Conservation (phyloP, 2,113 vertebrate species). For the Marmota flaviventris region DNA sequence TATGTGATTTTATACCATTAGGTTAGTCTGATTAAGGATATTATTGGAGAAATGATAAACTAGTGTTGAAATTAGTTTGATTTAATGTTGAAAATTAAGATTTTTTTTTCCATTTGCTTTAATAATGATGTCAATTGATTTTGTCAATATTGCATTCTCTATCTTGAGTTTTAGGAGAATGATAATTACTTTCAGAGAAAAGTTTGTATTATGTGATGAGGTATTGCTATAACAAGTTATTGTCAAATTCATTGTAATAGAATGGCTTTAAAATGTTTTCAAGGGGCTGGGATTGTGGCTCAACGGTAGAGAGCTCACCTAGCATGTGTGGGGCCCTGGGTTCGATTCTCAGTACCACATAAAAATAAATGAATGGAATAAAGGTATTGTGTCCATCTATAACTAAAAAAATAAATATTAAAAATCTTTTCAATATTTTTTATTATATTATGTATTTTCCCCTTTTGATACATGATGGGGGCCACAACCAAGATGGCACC, state of each 20-base stretch:
- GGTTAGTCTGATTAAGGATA: background rate
- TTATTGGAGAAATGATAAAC: background rate
- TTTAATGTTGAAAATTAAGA: constrained; percentile 17
- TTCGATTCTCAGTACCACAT: too few relatives aligned
- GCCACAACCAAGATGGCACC: too few relatives aligned
- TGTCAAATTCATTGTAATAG: background rate
- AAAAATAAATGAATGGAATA: too few relatives aligned
- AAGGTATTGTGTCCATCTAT: too few relatives aligned
- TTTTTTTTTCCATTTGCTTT: background rate
- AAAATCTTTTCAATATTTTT: background rate
- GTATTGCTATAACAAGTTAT: background rate
- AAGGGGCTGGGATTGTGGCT: too few relatives aligned
- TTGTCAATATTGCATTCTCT: background rate
- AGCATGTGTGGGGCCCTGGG: too few relatives aligned
- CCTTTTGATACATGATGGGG: background rate
- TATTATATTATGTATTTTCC: background rate
- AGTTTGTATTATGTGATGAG: background rate
- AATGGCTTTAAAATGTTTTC: background rate
- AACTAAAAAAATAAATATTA: too few relatives aligned
- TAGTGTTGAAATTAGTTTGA: background rate
- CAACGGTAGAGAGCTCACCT: too few relatives aligned
- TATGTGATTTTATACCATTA: background rate
- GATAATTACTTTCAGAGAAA: background rate
- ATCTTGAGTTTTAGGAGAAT: background rate
- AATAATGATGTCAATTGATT: background rate